Evolutionary conservation across 2,888 invertebrate genomes (phyloP).

Genomic region (Lomographa bimaculata): DNA sequence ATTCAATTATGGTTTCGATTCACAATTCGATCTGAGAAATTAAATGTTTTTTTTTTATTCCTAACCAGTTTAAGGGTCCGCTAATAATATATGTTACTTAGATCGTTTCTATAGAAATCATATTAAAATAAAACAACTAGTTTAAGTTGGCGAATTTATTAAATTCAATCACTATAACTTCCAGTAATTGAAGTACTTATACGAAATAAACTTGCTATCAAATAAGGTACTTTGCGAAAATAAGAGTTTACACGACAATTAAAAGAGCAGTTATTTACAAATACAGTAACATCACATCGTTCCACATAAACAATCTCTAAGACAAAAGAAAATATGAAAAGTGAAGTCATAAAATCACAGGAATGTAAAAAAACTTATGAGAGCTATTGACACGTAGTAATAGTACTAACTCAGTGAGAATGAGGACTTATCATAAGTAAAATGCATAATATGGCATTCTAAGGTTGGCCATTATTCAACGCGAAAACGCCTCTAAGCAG

Average conservation of each 20-base stretch:
- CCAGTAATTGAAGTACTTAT: slow-evolving; percentile 77
- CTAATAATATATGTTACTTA: too few species aligned
- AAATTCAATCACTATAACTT: slow-evolving; percentile 80
- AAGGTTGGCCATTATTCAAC: slow-evolving; percentile 4
- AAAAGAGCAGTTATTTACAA: slow-evolving; percentile 57
- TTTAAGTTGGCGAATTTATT: slow-evolving; percentile 79
- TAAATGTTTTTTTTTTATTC: too few species aligned
- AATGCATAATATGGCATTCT: slow-evolving; percentile 32
- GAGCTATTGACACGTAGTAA: slow-evolving; percentile 16
- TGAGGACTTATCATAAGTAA: slow-evolving; percentile 28
- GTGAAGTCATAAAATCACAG: slow-evolving; percentile 40
- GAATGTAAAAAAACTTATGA: slow-evolving; percentile 56
- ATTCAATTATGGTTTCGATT: too few species aligned
- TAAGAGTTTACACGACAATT: slow-evolving; percentile 49
- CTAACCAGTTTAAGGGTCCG: too few species aligned
- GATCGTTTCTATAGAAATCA: too few species aligned
- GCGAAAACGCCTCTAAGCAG: too few species aligned
- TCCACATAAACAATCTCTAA: slow-evolving; percentile 45
- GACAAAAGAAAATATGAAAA: slow-evolving; percentile 34
- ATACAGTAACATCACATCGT: slow-evolving; percentile 55
- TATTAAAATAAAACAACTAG: slow-evolving; percentile 52
- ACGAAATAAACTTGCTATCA: slow-evolving; percentile 67
- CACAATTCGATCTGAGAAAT: too few species aligned
- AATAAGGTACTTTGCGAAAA: slow-evolving; percentile 64
- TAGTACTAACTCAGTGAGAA: slow-evolving; percentile 13